A percentile compares a stretch with the other conserved stretches of the same genome.
Evolutionary conservation across 2,888 invertebrate genomes (phyloP).

Genomic region (Hirtodrosophila trivittata): DNA sequence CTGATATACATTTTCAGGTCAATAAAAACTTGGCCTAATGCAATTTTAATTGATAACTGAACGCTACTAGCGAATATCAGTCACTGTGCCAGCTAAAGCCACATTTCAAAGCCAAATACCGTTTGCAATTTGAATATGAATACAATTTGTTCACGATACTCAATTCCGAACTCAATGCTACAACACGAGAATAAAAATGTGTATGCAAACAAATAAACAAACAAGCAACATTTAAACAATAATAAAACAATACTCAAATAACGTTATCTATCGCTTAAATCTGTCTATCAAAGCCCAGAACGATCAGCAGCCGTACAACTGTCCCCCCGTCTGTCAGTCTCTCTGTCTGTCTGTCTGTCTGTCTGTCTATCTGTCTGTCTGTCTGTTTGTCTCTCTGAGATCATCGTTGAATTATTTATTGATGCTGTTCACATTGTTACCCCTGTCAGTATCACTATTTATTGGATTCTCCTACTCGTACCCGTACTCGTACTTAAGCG

Average conservation of each 20-base stretch:
- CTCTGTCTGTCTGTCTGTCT: slow-evolving; percentile 16
- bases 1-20: slow-evolving; percentile 25
- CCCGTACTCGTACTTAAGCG: slow-evolving; percentile 30
- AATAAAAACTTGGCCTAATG: slow-evolving; percentile 28
- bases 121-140: slow-evolving; percentile 43
- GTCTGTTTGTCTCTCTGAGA: slow-evolving; percentile 51
- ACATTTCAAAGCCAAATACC: slow-evolving; percentile 33
- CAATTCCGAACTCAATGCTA: slow-evolving; percentile 51
- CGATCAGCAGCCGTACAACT: slow-evolving; percentile 66
- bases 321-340: not conserved
- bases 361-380: slow-evolving; percentile 12
- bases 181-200: slow-evolving; percentile 34
- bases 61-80: slow-evolving; percentile 18
- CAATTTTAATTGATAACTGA: slow-evolving; percentile 31
- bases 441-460: slow-evolving; percentile 56
- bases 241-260: slow-evolving; percentile 18
- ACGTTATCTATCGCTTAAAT: slow-evolving; percentile 48
- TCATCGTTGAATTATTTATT: slow-evolving; percentile 74
- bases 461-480: slow-evolving; percentile 31
- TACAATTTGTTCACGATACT: slow-evolving; percentile 44
- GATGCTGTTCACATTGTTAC: slow-evolving; percentile 33
- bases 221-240: slow-evolving; percentile 33
- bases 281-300: slow-evolving; percentile 44
- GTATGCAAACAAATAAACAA: slow-evolving; percentile 35
- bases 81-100: slow-evolving; percentile 37